A percentile compares a stretch with the other conserved stretches of the same genome.
Conservation (phyloP, 2,113 vertebrate species). For the Furnarius figulus region DNA sequence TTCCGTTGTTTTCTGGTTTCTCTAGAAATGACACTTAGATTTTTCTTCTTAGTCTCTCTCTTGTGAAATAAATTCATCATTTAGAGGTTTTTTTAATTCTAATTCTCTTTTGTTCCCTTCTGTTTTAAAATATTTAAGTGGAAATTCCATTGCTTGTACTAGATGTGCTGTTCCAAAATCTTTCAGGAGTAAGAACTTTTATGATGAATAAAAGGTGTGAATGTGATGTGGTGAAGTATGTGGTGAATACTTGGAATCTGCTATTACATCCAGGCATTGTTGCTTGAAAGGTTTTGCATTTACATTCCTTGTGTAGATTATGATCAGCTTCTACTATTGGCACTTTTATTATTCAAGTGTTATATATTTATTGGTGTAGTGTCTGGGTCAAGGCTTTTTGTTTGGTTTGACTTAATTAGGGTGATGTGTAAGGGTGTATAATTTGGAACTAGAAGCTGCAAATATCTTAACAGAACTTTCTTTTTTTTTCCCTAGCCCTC, state of each 20-base stretch:
- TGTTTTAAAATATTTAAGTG: neutral
- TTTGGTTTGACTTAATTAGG: neutral
- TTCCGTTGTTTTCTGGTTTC: neutral
- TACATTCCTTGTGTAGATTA: neutral
- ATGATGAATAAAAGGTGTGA: no score
- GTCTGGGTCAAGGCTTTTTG: neutral
- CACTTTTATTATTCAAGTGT: neutral
- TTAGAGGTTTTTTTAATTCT: accelerated
- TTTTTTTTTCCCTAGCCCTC: neutral
- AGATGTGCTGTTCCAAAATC: neutral
- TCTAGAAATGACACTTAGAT: neutral
- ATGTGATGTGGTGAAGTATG: no score
- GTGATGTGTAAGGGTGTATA: neutral
- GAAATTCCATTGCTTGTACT: neutral
- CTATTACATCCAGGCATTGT: neutral
- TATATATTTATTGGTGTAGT: neutral
- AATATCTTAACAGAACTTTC: neutral
- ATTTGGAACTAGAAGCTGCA: neutral
- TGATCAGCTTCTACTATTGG: neutral
- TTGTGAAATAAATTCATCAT: neutral
- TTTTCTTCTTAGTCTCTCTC: neutral
- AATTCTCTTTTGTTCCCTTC: neutral
- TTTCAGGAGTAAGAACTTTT: neutral
- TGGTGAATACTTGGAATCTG: neutral
- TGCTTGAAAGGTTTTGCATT: neutral